Evolutionary conservation across 1,140 invertebrate species (phyloP).

Genomic region (Drosophila serrata): DNA sequence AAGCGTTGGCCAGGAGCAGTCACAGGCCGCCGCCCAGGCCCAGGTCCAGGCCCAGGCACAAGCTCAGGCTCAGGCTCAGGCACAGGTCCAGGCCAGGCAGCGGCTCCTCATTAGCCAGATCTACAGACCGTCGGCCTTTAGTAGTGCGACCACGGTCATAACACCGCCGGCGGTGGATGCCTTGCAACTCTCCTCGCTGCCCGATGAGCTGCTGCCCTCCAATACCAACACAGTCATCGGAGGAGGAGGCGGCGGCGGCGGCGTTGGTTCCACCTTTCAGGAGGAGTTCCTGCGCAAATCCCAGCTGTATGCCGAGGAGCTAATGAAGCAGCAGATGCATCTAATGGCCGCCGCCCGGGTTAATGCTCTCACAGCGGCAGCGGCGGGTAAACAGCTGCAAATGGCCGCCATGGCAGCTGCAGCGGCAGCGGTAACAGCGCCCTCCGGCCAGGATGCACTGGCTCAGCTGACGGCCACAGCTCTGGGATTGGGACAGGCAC

Average conservation of each 20-base stretch:
- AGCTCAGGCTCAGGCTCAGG: constrained; percentile 48
- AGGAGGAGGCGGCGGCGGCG: too few relatives aligned
- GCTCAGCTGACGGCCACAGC: constrained; percentile 75
- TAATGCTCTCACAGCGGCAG: constrained; percentile 68
- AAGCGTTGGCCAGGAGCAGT: constrained; percentile 89
- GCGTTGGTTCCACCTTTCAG: constrained; percentile 63
- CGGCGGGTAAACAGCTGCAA: constrained; percentile 71
- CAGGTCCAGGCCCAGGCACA: constrained; percentile 20
- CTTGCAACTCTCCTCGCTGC: constrained; percentile 1
- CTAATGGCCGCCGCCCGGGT: constrained; percentile 82
- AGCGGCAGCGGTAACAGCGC: constrained; percentile 50
- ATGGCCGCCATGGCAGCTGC: constrained; percentile 74
- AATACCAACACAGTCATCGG: constrained; percentile 1
- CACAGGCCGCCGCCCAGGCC: constrained; percentile 40
- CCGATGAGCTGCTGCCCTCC: not conserved
- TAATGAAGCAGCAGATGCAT: constrained; percentile 85
- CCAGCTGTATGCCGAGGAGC: constrained; percentile 84
- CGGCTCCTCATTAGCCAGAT: constrained; percentile 65
- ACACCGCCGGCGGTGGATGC: constrained; percentile 17
- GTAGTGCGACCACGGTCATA: constrained; percentile 51
- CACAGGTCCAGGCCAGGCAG: constrained; percentile 58
- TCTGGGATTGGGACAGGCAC: constrained; percentile 44
- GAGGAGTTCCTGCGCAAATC: constrained; percentile 84
- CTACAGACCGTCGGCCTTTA: constrained; percentile 76
- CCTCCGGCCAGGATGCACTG: constrained; percentile 63